Evolutionary conservation across 2,888 invertebrate species (phyloP), one percentile per base, ranked within the genome.

Genomic region (Lasius fuliginosus): DNA sequence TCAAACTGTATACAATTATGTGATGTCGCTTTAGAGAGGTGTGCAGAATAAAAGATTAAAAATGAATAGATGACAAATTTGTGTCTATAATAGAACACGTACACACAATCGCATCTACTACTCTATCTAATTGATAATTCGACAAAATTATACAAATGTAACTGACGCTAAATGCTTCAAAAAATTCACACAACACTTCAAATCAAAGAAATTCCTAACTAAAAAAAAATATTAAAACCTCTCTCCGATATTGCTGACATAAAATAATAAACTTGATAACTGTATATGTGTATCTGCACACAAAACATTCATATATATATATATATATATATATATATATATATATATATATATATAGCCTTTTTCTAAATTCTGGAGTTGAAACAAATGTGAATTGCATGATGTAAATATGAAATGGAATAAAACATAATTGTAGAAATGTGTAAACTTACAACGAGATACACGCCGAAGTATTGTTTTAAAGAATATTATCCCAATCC

Each of bases 401-500:
- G 85, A 84, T 79, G 49, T 33, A 83, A 85, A 85, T 73, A 58
- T 84, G 85, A 86, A 89, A 89, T 88, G 82, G 62, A 49, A 49
- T 79, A 79, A 69, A 89, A 56, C 67, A 81, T 62, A 76, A 23
- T 64, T 62, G 62, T 46, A 62, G 69, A 36, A 77, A 53, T 67
- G 42, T 67, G 27, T 69, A 75, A 46, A 84, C 88, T 88, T 86
- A 84, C 81, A 8, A 83, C 65, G 49, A 76, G 56, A 3, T 11
- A 73, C 33, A 69, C 36, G 64, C 67, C 49, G 8, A 49, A n/a
- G 65, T 42, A 84, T 71, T 62, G 30, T 82, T 56, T 79, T 75
- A 64, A 84, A 73, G 86, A 88, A 77, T 87, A 89, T 94, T 94
- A 94, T 91, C 94, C 94, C 92, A 99, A 97, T 90, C 99, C 99